phyloP scores from a whole-genome alignment of 1,140 invertebrate genomes.

The Bombus cullumanus region DNA sequence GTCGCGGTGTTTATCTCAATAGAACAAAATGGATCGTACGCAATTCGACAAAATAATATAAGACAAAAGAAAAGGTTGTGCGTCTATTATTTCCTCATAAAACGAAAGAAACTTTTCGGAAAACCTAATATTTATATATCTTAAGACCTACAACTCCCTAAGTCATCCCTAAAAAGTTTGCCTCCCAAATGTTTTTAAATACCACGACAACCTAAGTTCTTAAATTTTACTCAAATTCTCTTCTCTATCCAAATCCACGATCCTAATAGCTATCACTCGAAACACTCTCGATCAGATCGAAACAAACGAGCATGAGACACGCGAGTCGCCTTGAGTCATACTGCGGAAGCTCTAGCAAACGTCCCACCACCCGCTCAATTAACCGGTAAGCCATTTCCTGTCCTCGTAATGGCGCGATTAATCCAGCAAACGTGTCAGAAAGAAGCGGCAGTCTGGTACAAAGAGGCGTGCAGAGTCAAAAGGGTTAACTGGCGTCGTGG shows the following conservation, averaged over 20 bases:
- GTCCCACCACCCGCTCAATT: background rate
- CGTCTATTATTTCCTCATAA: too few relatives aligned
- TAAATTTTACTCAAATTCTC: background rate
- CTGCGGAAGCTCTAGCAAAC: background rate
- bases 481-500: constrained; percentile 29
- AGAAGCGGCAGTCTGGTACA: background rate
- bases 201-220: too few relatives aligned
- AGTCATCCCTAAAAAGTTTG: too few relatives aligned
- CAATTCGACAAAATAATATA: too few relatives aligned
- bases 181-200: background rate
- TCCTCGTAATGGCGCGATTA: constrained; percentile 16
- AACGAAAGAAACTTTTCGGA: too few relatives aligned
- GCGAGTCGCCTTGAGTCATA: background rate
- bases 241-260: background rate
- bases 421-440: constrained; percentile 11
- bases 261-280: too few relatives aligned
- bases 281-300: background rate
- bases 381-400: constrained; percentile 26
- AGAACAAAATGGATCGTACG: too few relatives aligned
- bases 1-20: too few relatives aligned
- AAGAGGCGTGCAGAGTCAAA: constrained; percentile 23
- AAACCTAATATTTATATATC: too few relatives aligned
- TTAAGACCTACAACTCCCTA: too few relatives aligned
- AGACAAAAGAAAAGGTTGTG: too few relatives aligned
- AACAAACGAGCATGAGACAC: background rate